Conservation (phyloP, 2,888 invertebrate species). For the Helicoverpa assulta region DNA sequence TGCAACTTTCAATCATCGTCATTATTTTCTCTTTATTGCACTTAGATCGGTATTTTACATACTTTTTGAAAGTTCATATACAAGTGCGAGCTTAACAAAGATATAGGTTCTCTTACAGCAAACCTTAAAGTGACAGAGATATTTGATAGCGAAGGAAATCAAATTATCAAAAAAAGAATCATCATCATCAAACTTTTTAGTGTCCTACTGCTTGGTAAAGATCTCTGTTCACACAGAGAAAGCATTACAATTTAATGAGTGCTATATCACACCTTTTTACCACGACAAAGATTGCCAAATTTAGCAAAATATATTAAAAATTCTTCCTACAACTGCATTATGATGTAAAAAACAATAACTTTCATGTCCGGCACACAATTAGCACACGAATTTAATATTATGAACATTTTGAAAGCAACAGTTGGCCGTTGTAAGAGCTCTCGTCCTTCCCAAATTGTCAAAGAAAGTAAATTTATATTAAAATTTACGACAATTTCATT, state of each 20-base stretch:
- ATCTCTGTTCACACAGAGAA: background rate
- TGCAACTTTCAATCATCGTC: no score
- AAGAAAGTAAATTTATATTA: background rate
- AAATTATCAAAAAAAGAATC: no score
- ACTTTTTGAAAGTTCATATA: no score
- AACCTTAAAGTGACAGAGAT: no score
- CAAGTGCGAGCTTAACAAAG: no score
- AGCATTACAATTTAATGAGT: background rate
- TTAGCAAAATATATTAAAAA: conserved; percentile 9
- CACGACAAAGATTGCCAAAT: background rate
- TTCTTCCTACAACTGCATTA: conserved; percentile 12
- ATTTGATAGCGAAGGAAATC: no score
- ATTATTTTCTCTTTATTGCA: no score
- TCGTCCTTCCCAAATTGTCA: background rate
- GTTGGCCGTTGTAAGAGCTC: conserved; percentile 1
- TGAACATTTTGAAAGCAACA: conserved; percentile 27
- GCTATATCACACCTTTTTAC: background rate
- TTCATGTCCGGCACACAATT: conserved; percentile 3
- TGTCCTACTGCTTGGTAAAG: no score
- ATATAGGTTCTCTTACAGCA: no score
- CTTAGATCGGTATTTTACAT: no score
- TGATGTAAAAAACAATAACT: background rate
- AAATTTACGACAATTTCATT: background rate
- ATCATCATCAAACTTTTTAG: no score
- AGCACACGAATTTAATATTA: conserved; percentile 29